Evolutionary conservation across 2,888 invertebrate genomes (phyloP).

Genomic region (Eupithecia subumbrata): DNA sequence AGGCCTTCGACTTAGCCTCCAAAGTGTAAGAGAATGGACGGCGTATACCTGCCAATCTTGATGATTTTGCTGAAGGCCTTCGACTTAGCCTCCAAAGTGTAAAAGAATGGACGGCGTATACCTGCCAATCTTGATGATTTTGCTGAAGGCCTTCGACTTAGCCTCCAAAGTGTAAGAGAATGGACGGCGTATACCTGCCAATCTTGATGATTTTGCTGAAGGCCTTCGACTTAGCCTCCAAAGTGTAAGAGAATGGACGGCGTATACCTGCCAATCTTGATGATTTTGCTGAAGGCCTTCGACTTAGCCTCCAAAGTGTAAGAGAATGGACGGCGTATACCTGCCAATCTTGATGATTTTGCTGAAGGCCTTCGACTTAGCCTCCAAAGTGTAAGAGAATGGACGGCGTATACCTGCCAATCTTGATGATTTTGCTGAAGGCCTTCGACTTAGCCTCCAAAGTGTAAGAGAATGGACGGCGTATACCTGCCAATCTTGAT

Average conservation of each 20-base stretch:
- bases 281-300: constrained; percentile 93
- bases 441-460: constrained; percentile 90
- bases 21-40: too few relatives aligned
- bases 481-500: constrained; percentile 95
- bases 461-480: too few relatives aligned
- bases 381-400: constrained; percentile 89
- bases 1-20: constrained; percentile 90
- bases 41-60: constrained; percentile 93
- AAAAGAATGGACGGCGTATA: too few relatives aligned
- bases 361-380: constrained; percentile 92
- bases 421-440: constrained; percentile 96
- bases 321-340: too few relatives aligned
- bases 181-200: too few relatives aligned
- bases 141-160: constrained; percentile 92
- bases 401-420: constrained; percentile 89
- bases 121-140: constrained; percentile 96
- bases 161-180: constrained; percentile 88
- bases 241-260: too few relatives aligned
- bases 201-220: constrained; percentile 97
- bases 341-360: constrained; percentile 97
- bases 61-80: constrained; percentile 95
- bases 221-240: constrained; percentile 90
- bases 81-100: constrained; percentile 89
- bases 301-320: constrained; percentile 90
- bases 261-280: constrained; percentile 94